Evolutionary conservation across 2,113 vertebrate species (phyloP), one percentile per base, ranked within the genome.

Genomic region (Entelurus aequoreus): DNA sequence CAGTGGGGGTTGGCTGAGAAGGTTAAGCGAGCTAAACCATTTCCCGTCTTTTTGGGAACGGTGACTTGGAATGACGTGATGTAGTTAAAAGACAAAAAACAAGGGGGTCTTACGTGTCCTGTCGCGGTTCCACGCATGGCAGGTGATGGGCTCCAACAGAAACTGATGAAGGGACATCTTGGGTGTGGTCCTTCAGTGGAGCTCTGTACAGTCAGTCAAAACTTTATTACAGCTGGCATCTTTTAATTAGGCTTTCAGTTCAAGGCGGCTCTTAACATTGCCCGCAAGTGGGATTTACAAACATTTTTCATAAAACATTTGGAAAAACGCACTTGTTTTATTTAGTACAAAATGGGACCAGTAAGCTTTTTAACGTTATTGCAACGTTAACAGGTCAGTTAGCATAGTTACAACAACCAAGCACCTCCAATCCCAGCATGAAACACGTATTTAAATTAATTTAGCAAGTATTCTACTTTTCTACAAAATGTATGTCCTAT

Each of bases 111-210:
- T 85, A 98, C 96, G 96, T 52, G 94, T 97, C 47, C 94, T 93
- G 84, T 99, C 97, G 86, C 91, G 91, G 88, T 99, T 99, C 96
- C 96, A 99, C 5, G 97, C 95, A 78, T 99, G 97, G 84, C 96
- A 99, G 84, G 95, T 99, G 86, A 99, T 99, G 77, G 97, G 97
- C 77, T 99, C 97, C 84, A 99, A 72, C 76, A 99, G 92, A 86
- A 99, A 98, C 86, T 98, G 96, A 75, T 99, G 95, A 51, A 99
- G 94, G 79, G 97, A 97, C 97, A 99, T 99, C 81, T 87, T 78
- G 89, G 89, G 84, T 86, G 87, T 78, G 87, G 86, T 80, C 80
- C 75, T 84, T 50, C 63, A 70, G 74, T 65, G 47, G 5, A 79
- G 75, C 77, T 82, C 80, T 86, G 71, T 67, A 5, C 75, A 72